Evolutionary conservation across 2,113 vertebrate species (phyloP), one percentile per base, ranked within the genome.

Genomic region (Hyaena hyaena): DNA sequence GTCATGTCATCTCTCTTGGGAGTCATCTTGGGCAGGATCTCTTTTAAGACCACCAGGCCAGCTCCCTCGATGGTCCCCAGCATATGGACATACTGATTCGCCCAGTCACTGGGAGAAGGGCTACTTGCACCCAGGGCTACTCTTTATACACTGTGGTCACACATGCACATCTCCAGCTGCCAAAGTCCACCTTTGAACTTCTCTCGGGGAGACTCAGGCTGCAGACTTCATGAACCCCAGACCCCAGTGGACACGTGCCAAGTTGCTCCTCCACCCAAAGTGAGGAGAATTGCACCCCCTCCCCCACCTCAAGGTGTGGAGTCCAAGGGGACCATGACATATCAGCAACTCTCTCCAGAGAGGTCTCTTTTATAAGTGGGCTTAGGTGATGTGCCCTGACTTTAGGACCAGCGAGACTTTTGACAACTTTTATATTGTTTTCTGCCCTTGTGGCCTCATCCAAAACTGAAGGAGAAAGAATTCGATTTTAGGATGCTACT

Each of bases 321-420:
- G n/a, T 31, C 12, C 0, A 1, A 83, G 23, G 19, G 28, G 2
- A 1, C 45, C 31, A 0, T 1, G 28, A 26, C 31, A 19, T 26
- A 9, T 35, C 23, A 33, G 16, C 31, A 35, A 4, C 90, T 35
- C 45, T 17, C 48, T 76, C 1, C 66, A 43, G 82, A 48, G 55
- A 4, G 1, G 0, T 63, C 80, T 31, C 83, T 71, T 50, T 17
- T 61, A 35, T 5, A 55, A 21, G 33, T 31, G 58, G 23, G n/a
- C 1, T 50, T 43, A 33, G 21, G 23, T 33, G 17, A 31, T 1
- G 6, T 1, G 1, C 4, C 69, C 14, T 48, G 50, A 74, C 33
- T 48, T 84, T 15, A 80, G 48, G 71, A n/a, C 74, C 28, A 88
- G 65, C 39, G n/a, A 48, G 21, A 74, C 53, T 45, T n/a, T 39